Evolutionary conservation across 2,888 invertebrate species (phyloP).

Genomic region (Rhopalosiphum nymphaeae): DNA sequence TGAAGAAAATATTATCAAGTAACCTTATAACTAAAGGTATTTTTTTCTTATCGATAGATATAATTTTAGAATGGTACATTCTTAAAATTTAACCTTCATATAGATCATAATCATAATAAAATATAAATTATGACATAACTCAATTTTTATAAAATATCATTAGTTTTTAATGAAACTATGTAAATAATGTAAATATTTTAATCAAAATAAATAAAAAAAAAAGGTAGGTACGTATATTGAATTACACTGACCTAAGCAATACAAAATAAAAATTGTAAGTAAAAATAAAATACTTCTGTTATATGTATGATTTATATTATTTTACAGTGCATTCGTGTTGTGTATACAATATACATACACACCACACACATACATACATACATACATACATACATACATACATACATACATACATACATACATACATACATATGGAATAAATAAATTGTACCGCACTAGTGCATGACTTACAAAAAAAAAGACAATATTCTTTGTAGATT

Average conservation of each 20-base stretch:
- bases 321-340: not conserved
- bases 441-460: not conserved
- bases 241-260: not conserved
- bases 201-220: not conserved
- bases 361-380: too few relatives aligned
- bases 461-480: not conserved
- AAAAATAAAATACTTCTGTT: not conserved
- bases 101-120: not conserved
- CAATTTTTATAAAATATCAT: not conserved
- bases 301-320: not conserved
- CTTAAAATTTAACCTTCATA: not conserved
- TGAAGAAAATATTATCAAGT: not conserved
- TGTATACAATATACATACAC: not conserved
- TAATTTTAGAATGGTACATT: not conserved
- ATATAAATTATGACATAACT: not conserved
- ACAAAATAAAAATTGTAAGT: not conserved
- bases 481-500: not conserved
- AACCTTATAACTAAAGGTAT: not conserved
- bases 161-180: not conserved
- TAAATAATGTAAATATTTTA: not conserved
- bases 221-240: not conserved
- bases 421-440: not conserved
- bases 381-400: too few relatives aligned
- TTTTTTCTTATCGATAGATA: not conserved
- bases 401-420: too few relatives aligned